Conservation (phyloP, 2,888 invertebrate species). For the Cremastinae sp. region DNA sequence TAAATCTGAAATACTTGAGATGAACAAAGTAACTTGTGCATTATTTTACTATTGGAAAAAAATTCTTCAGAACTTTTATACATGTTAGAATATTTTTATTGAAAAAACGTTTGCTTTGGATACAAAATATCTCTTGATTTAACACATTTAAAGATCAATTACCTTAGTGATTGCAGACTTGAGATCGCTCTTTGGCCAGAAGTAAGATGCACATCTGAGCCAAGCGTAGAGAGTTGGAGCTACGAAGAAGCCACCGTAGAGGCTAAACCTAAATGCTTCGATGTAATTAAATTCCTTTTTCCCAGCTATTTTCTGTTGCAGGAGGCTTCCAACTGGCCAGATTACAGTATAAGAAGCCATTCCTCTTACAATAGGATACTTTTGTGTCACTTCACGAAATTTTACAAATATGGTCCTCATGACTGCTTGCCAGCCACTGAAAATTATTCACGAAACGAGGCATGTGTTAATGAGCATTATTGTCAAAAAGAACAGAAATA, state of each 20-base stretch:
- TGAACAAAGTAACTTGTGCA: not conserved
- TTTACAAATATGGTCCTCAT: slow-evolving; percentile 78
- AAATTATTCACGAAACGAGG: slow-evolving; percentile 24
- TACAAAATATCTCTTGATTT: slow-evolving; percentile 7
- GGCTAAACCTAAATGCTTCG: slow-evolving; percentile 87
- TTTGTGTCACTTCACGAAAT: slow-evolving; percentile 80
- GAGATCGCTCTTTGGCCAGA: slow-evolving; percentile 89
- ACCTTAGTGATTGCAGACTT: slow-evolving; percentile 89
- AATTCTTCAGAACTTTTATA: no score
- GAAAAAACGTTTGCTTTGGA: not conserved
- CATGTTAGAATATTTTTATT: not conserved
- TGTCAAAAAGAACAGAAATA: not conserved
- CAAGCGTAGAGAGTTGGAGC: slow-evolving; percentile 91
- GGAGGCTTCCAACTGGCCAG: slow-evolving; percentile 83
- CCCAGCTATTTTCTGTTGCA: slow-evolving; percentile 82
- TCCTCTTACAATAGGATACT: slow-evolving; percentile 82
- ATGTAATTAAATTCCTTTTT: slow-evolving; percentile 76
- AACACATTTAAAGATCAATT: slow-evolving; percentile 58
- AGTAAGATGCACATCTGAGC: slow-evolving; percentile 87
- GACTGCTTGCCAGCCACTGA: slow-evolving; percentile 51
- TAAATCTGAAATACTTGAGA: no score
- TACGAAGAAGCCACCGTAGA: slow-evolving; percentile 91
- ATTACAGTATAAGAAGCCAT: slow-evolving; percentile 84
- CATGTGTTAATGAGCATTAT: not conserved
- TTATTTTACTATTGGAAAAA: slow-evolving; percentile 5